Conservation (phyloP, 35 echinoderm and acorn worm species). For the Chiridota heheva region DNA sequence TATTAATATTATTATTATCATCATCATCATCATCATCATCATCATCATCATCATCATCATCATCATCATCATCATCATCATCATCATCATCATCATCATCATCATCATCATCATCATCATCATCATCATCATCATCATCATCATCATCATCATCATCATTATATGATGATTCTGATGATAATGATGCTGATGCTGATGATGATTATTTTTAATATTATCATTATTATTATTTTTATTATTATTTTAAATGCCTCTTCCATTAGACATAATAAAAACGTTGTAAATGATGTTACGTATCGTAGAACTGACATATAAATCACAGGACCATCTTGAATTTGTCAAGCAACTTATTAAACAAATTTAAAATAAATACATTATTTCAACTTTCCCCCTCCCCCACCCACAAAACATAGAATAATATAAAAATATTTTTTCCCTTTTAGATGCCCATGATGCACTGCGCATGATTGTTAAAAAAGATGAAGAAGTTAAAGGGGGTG, state of each 20-base stretch:
- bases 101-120: neutral
- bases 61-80: neutral
- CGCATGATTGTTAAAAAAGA: constrained; percentile 48
- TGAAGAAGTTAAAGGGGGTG: neutral
- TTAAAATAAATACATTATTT: neutral
- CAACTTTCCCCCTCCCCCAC: neutral
- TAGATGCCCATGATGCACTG: constrained; percentile 86
- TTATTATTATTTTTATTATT: too few species aligned
- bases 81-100: neutral
- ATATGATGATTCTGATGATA: neutral
- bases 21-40: neutral
- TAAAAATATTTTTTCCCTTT: too few species aligned
- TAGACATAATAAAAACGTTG: neutral
- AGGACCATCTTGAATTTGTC: neutral
- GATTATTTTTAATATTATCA: too few species aligned
- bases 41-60: neutral
- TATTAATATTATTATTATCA: neutral
- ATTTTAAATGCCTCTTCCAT: too few species aligned
- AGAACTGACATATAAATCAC: neutral
- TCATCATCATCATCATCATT: neutral
- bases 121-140: constrained; percentile 8
- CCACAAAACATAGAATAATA: neutral
- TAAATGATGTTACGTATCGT: neutral
- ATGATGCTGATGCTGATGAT: too few species aligned
- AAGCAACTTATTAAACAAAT: neutral